These are phyloP conservation scores for Metalampra italica DNA, from an alignment of 2,888 invertebrate genomes.

Conservation along the genomic window DNA sequence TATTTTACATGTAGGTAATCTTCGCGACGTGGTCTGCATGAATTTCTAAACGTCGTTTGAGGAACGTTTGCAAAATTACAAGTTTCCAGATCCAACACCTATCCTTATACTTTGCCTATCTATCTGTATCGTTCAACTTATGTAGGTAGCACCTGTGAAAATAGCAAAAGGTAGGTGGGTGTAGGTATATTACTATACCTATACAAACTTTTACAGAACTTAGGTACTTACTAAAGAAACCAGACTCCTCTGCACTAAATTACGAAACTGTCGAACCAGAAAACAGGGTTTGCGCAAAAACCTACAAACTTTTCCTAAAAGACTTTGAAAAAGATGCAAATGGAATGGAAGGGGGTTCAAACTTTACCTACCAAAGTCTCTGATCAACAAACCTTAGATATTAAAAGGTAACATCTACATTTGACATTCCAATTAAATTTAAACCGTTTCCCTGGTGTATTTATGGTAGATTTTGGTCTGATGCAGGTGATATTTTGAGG, in stretches of 20 bases:
- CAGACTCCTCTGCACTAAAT: not conserved
- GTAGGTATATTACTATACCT: too few species aligned
- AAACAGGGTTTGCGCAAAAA: not conserved
- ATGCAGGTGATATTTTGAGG: conserved; percentile 11
- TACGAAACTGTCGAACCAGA: not conserved
- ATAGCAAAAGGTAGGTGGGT: too few species aligned
- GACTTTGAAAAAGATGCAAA: conserved; percentile 58
- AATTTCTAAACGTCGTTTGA: too few species aligned
- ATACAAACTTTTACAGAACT: too few species aligned
- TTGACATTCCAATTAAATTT: conserved; percentile 9
- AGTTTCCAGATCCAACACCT: too few species aligned
- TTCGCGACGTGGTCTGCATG: too few species aligned
- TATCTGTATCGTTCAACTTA: too few species aligned
- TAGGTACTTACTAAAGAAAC: not conserved
- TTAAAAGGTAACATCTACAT: conserved; percentile 14
- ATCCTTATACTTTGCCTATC: too few species aligned
- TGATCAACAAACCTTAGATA: conserved; percentile 23
- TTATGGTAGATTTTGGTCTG: conserved; percentile 24
- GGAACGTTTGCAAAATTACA: too few species aligned
- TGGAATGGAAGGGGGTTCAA: conserved; percentile 58
- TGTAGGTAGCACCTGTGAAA: too few species aligned
- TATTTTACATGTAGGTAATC: too few species aligned
- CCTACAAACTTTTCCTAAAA: conserved; percentile 16
- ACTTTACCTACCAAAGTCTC: conserved; percentile 52
- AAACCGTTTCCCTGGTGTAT: conserved; percentile 8